These are phyloP conservation scores for Plusia festucae DNA, from an alignment of 2,888 invertebrate species.

Conservation along the genomic window DNA sequence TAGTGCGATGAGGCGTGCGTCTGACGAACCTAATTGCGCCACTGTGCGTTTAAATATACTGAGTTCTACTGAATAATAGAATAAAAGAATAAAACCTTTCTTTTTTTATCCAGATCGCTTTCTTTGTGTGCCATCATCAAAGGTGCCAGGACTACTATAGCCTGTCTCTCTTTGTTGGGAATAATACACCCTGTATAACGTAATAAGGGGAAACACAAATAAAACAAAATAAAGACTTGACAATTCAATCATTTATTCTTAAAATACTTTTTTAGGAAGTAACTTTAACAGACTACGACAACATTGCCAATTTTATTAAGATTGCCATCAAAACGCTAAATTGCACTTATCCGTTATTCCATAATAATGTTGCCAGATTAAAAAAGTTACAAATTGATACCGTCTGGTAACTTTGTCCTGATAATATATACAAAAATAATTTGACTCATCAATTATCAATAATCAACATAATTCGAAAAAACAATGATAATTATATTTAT, in stretches of 20 bases:
- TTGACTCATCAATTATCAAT: background rate
- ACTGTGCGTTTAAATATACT: too few relatives aligned
- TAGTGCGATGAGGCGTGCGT: too few relatives aligned
- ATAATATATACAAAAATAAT: background rate
- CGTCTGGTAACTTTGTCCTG: background rate
- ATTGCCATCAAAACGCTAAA: slow-evolving; percentile 30
- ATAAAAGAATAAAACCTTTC: too few relatives aligned
- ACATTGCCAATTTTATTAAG: background rate
- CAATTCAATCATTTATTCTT: slow-evolving; percentile 46
- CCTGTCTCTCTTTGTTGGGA: too few relatives aligned
- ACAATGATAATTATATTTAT: background rate
- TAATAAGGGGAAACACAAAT: background rate
- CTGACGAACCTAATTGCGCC: too few relatives aligned
- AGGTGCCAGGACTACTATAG: too few relatives aligned
- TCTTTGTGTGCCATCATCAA: too few relatives aligned
- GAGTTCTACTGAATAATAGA: too few relatives aligned
- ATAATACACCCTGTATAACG: too few relatives aligned
- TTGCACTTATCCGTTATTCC: slow-evolving; percentile 19
- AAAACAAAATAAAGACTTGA: slow-evolving; percentile 30
- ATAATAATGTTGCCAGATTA: slow-evolving; percentile 39
- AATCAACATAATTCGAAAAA: slow-evolving; percentile 6
- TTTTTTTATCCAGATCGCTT: too few relatives aligned
- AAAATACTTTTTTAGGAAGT: slow-evolving; percentile 52
- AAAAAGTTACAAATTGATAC: background rate
- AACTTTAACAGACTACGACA: slow-evolving; percentile 44